These are phyloP conservation scores for Brassicogethes aeneus DNA, from an alignment of 2,888 invertebrate genomes.

Conservation along the genomic window DNA sequence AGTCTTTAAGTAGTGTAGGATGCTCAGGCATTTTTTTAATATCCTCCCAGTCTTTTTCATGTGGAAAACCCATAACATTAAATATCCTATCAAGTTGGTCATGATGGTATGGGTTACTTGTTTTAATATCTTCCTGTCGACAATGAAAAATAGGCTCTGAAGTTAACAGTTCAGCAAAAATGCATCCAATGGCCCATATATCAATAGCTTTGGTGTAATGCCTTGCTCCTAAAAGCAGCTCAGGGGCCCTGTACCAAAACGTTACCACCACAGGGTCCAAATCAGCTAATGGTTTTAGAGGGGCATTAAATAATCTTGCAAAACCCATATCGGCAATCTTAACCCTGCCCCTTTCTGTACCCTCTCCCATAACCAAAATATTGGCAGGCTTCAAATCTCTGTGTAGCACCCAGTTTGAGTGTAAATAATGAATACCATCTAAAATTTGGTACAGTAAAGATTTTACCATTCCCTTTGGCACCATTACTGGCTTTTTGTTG, in stretches of 20 bases:
- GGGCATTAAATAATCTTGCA: conserved; percentile 95
- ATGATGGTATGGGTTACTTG: conserved; percentile 98
- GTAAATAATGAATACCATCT: conserved; percentile 97
- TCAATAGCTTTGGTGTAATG: conserved; percentile 98
- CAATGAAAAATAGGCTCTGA: conserved; percentile 99
- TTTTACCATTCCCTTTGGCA: conserved; percentile 96
- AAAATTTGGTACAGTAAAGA: conserved; percentile 95
- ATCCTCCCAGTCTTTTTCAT: conserved; percentile 97
- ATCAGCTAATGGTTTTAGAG: conserved; percentile 94
- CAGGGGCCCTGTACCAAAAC: conserved; percentile 99
- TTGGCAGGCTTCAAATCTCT: conserved; percentile 98
- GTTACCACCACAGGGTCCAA: conserved; percentile 99
- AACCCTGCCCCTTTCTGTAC: conserved; percentile 89
- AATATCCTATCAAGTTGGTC: conserved; percentile 98
- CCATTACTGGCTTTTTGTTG: conserved; percentile 92
- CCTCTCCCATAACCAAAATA: conserved; percentile 99
- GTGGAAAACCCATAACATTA: conserved; percentile 98
- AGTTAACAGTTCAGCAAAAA: conserved; percentile 96
- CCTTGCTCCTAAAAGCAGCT: conserved; percentile 84
- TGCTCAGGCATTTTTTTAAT: conserved; percentile 99
- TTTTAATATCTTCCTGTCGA: conserved; percentile 98
- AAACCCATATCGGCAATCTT: conserved; percentile 99
- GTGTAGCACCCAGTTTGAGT: conserved; percentile 98
- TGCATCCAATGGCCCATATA: conserved; percentile 99
- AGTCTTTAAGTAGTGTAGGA: conserved; percentile 89